Evolutionary conservation across 2,797 vertebrate species (phyloP), one percentile per base, ranked within the genome.

Genomic region (Sebastiscus tertius): DNA sequence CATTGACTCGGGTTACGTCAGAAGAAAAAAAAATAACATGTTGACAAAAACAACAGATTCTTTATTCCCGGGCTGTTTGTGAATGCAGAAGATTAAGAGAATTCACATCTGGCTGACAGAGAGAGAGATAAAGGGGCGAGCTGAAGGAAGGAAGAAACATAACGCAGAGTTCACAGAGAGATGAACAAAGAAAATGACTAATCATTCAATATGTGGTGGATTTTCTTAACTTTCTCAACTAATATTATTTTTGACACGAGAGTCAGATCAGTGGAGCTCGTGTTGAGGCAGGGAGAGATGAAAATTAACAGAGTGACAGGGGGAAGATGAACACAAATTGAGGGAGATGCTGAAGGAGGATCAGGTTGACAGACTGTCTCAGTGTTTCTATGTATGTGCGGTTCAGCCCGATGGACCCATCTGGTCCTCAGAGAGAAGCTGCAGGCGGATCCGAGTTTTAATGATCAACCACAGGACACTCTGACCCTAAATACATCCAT

Each of bases 351-450:
- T 58, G 62, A 39, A 63, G 33, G 69, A 74, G 65, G 77, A 66
- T 65, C 54, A 34, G 29, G 66, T 59, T 76, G 76, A 81, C 76
- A 61, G 62, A 9, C 52, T 16, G 39, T 69, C 67, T 34, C 12
- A 16, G 16, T 13, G 60, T 72, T 82, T 88, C 69, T 34, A 33
- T 74, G 42, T 79, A 65, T 65, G 61, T 80, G 42, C 58, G 79
- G 72, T 80, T 80, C 72, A 85, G 88, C 33, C 67, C 36, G 56
- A 75, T 66, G 79, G 75, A 75, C 82, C 84, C 88, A 88, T 93
- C 89, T 92, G 89, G 87, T 87, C 20, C 71, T 80, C 55, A 11
- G 62, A 82, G 77, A 83, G 77, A 74, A 79, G 87, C 89, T 85
- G 10, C 52, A 31, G 91, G 83, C 85, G 82, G 54, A 75, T 80